Evolutionary conservation across 2,888 invertebrate species (phyloP), one percentile per base, ranked within the genome.

Genomic region (Syritta pipiens): DNA sequence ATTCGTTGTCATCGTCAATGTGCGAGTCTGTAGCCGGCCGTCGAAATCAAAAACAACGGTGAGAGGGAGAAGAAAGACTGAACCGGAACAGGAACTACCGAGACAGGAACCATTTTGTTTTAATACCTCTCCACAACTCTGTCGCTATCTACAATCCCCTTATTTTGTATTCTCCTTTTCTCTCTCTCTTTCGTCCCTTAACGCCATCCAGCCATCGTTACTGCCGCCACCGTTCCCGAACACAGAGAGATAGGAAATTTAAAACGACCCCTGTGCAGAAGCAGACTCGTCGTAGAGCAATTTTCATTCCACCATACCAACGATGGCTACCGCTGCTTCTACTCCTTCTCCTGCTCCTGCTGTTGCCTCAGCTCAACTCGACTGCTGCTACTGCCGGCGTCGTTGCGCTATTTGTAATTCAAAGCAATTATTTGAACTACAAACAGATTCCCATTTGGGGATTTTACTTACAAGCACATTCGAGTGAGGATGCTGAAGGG

Each of bases 31-130:
- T n/a, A 0, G 32, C n/a, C n/a, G 14, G 6, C n/a, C 7, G 14
- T 37, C 14, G 37, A 37, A n/a, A n/a, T n/a, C n/a, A n/a, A n/a
- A n/a, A n/a, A n/a, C n/a, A n/a, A 37, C 22, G 30, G 67, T 42
- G 57, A 59, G 53, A 55, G 35, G n/a, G 20, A 37, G 63, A 40
- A 28, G 55, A 48, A 30, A 48, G 68, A 48, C 28, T 46, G 55
- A 62, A 79, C 60, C 79, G 79, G 79, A 79, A 74, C 79, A 74
- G 79, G 79, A 79, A 74, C 67, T 62, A 74, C 74, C 65, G 60
- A 79, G 79, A 74, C 79, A 79, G 79, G 79, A 79, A 79, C 79
- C 79, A 79, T 79, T 79, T 79, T 79, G 79, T 79, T 79, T 79
- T 79, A 79, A 79, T 74, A 74, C 79, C 60, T 57, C 67, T 68